These are phyloP conservation scores for Ylistrum balloti DNA, from an alignment of 1,140 invertebrate genomes.

Conservation along the genomic window DNA sequence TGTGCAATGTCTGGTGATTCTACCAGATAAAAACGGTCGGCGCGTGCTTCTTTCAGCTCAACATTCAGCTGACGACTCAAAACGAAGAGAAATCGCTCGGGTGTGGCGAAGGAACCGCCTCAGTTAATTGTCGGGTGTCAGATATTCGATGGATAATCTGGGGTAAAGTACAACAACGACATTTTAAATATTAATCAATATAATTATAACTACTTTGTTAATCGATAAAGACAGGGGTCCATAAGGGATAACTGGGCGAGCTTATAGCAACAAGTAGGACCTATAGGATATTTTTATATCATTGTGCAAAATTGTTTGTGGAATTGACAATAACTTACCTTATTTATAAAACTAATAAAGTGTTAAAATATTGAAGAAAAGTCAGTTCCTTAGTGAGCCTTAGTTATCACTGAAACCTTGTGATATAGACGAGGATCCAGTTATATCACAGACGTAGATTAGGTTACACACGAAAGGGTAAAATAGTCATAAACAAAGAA, in stretches of 20 bases:
- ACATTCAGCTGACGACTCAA: constrained; percentile 3
- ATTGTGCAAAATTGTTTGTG: no score
- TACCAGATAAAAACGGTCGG: not conserved
- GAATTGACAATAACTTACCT: no score
- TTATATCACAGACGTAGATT: no score
- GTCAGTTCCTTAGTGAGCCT: no score
- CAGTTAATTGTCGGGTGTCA: constrained; percentile 14
- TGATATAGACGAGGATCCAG: no score
- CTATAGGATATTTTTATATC: no score
- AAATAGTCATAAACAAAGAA: no score
- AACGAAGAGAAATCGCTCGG: not conserved
- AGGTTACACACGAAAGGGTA: no score
- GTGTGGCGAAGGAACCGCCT: not conserved
- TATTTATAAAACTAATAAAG: no score
- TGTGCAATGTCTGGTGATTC: not conserved
- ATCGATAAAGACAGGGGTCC: not conserved
- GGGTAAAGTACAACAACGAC: not conserved
- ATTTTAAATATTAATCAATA: constrained; percentile 29
- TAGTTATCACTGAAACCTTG: no score
- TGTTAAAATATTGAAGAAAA: no score
- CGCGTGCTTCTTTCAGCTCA: not conserved
- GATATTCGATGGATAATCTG: not conserved
- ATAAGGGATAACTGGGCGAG: not conserved
- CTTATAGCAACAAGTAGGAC: no score
- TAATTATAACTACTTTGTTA: constrained; percentile 10